These are phyloP conservation scores for Listronotus bonariensis DNA, from an alignment of 1,140 invertebrate genomes.

Conservation along the genomic window DNA sequence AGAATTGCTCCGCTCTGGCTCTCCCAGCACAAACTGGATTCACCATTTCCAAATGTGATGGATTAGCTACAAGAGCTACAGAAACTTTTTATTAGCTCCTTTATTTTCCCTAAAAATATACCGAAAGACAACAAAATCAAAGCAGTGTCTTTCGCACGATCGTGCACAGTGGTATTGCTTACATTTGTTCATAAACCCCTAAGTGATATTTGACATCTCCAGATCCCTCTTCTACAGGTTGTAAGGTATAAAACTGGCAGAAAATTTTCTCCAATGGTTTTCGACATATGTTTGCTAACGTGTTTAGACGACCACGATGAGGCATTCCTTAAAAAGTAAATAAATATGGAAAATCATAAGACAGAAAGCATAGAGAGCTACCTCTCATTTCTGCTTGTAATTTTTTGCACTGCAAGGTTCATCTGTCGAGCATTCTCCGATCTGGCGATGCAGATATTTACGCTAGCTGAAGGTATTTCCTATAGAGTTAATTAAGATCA, in stretches of 20 bases:
- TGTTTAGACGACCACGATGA: constrained; percentile 88
- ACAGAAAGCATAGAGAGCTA: no score
- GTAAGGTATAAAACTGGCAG: constrained; percentile 80
- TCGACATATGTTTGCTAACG: constrained; percentile 86
- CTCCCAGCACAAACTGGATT: constrained; percentile 84
- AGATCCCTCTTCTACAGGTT: constrained; percentile 79
- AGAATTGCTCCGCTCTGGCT: constrained; percentile 84
- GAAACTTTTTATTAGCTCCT: constrained; percentile 79
- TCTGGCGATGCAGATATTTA: no score
- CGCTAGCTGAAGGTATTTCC: no score
- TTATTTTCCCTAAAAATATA: constrained; percentile 68
- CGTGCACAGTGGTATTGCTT: neutral
- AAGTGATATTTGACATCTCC: constrained; percentile 97
- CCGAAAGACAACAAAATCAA: no score
- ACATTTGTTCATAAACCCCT: constrained; percentile 79
- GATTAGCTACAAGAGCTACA: constrained; percentile 85
- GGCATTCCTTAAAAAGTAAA: constrained; percentile 72
- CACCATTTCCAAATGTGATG: constrained; percentile 88
- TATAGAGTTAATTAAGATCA: no score
- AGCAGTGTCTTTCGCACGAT: no score
- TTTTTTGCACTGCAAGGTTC: no score
- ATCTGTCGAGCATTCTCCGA: no score
- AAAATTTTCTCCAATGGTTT: constrained; percentile 86
- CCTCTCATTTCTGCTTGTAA: no score
- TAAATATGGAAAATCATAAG: no score